Percentiles rank a stretch among this genome's conserved stretches.
phyloP scores from a whole-genome alignment of 2,888 invertebrate genomes.

The Folsomia manolachei region DNA sequence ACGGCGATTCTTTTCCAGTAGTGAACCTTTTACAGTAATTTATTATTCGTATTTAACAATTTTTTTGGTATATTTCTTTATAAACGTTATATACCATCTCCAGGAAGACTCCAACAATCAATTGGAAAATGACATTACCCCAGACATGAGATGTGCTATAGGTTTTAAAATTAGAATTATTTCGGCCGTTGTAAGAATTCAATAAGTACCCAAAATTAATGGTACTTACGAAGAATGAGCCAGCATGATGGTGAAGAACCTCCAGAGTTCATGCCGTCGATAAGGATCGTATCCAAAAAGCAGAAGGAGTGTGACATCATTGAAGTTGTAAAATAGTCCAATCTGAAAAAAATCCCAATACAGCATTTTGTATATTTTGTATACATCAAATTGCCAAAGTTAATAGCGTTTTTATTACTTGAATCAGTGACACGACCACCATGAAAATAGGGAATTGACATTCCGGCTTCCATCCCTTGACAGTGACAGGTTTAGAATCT shows the following conservation, averaged over 20 bases:
- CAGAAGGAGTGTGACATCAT: not conserved
- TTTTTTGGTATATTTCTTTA: no score
- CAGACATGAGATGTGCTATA: constrained; percentile 16
- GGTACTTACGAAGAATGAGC: constrained; percentile 23
- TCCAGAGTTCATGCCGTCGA: constrained; percentile 27
- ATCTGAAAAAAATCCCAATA: no score
- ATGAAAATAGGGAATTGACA: constrained; percentile 12
- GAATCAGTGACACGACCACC: constrained; percentile 9
- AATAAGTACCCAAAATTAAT: not conserved
- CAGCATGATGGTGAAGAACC: constrained; percentile 20
- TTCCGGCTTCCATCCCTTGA: not conserved
- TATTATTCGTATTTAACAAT: no score
- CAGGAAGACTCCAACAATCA: constrained; percentile 25
- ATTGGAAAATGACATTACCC: constrained; percentile 22
- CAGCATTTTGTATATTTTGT: not conserved
- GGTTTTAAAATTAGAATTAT: not conserved
- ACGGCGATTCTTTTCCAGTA: constrained; percentile 21
- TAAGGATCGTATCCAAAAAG: constrained; percentile 14
- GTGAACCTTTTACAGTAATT: no score
- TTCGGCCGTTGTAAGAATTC: not conserved
- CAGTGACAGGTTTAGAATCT: not conserved
- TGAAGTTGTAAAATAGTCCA: not conserved
- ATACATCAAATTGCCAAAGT: no score
- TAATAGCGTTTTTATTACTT: no score
- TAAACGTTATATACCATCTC: no score